Percentiles rank a stretch among this genome's conserved stretches.
phyloP scores from a whole-genome alignment of 2,888 invertebrate species.

The Pandemis cinnamomeana region DNA sequence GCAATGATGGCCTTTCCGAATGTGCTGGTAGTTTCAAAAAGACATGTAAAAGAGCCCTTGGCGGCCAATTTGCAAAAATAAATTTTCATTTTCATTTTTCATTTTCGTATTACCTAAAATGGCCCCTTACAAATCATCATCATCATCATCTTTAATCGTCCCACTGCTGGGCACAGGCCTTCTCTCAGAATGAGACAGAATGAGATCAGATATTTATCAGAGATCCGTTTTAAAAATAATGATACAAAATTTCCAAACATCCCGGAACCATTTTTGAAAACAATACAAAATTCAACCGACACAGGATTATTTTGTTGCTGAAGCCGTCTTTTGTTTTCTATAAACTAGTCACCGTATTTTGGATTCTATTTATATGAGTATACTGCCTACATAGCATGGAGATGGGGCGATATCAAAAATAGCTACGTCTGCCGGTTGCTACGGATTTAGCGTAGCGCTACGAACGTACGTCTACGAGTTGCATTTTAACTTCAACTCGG shows the following conservation, averaged over 20 bases:
- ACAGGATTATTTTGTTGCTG: neutral
- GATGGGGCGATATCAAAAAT: neutral
- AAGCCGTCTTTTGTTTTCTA: neutral
- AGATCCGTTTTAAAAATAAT: neutral
- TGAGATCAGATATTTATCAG: too few relatives aligned
- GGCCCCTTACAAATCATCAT: too few relatives aligned
- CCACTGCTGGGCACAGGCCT: too few relatives aligned
- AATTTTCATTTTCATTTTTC: too few relatives aligned
- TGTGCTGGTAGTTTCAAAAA: too few relatives aligned
- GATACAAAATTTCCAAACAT: neutral
- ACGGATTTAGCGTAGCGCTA: constrained; percentile 18
- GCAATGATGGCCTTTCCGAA: too few relatives aligned
- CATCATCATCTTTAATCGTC: too few relatives aligned
- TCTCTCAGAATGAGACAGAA: too few relatives aligned
- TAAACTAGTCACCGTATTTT: neutral
- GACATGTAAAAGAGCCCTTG: too few relatives aligned
- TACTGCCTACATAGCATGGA: neutral
- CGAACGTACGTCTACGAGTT: constrained; percentile 13
- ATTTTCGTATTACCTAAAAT: too few relatives aligned
- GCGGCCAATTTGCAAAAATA: too few relatives aligned
- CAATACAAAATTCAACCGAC: neutral
- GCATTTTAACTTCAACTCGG: neutral
- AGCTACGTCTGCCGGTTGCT: neutral
- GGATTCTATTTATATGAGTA: neutral
- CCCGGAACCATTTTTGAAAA: neutral